These are phyloP conservation scores for Entomobrya proxima DNA, from an alignment of 2,888 invertebrate genomes.

Conservation along the genomic window DNA sequence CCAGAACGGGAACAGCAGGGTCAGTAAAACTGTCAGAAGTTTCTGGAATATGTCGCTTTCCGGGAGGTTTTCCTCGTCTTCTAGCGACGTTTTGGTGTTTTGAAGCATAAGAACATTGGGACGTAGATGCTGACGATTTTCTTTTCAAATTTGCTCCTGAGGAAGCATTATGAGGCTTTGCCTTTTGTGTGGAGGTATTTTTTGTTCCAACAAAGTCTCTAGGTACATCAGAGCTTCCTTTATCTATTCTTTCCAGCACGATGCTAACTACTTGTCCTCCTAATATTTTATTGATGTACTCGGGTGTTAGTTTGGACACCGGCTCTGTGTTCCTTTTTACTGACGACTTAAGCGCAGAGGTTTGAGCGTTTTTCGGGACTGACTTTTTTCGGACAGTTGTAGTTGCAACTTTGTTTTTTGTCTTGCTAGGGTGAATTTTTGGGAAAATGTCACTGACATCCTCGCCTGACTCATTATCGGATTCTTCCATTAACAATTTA, in stretches of 20 bases:
- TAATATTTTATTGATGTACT: background rate
- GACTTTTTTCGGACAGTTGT: background rate
- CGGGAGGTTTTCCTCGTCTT: background rate
- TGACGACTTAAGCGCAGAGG: no score
- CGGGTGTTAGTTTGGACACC: background rate
- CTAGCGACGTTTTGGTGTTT: background rate
- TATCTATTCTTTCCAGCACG: background rate
- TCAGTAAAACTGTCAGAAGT: background rate
- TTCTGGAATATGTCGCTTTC: no score
- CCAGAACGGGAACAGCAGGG: background rate
- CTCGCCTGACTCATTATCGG: constrained; percentile 8
- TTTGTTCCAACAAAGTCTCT: background rate
- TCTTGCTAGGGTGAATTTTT: background rate
- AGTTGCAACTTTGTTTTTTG: background rate
- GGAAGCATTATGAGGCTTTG: background rate
- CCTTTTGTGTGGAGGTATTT: background rate
- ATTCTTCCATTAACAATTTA: background rate
- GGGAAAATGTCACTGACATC: background rate
- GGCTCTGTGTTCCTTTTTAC: background rate
- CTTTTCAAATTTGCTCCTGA: no score
- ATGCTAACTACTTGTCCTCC: background rate
- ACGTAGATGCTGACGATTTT: background rate
- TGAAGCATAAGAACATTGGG: no score
- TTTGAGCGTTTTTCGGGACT: background rate
- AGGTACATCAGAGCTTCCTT: background rate